Conservation (phyloP, 2,113 vertebrate genomes). For the Caretta caretta region DNA sequence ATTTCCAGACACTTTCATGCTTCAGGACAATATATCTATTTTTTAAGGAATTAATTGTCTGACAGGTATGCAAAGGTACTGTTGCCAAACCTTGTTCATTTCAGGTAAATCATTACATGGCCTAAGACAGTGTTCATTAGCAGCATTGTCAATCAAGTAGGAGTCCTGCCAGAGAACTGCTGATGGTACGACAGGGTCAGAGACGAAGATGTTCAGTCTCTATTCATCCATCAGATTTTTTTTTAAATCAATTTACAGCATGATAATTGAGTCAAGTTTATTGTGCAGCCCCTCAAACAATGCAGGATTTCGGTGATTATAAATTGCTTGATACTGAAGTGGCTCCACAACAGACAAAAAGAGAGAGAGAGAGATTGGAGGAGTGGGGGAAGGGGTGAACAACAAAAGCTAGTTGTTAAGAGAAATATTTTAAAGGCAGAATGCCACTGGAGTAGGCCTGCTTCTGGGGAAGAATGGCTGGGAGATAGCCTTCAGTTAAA, state of each 20-base stretch:
- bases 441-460: conserved; percentile 19
- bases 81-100: conserved; percentile 58
- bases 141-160: conserved; percentile 79
- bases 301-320: conserved; percentile 58
- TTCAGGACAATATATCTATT: conserved; percentile 20
- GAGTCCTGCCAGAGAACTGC: conserved; percentile 73
- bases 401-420: conserved; percentile 46
- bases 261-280: conserved; percentile 75
- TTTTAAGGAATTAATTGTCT: conserved; percentile 55
- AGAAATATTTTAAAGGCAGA: conserved; percentile 49
- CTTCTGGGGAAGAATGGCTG: conserved; percentile 46
- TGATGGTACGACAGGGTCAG: conserved; percentile 72
- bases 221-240: conserved; percentile 83
- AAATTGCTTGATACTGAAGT: conserved; percentile 37
- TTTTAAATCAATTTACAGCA: conserved; percentile 82
- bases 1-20: background rate
- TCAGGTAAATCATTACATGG: conserved; percentile 81
- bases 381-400: background rate
- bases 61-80: conserved; percentile 45
- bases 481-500: conserved; percentile 64
- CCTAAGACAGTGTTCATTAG: conserved; percentile 83
- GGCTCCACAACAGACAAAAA: conserved; percentile 54
- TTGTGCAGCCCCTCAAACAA: conserved; percentile 64
- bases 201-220: conserved; percentile 80
- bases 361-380: background rate